A percentile compares a stretch with the other conserved stretches of the same genome.
Evolutionary conservation across 2,888 invertebrate species (phyloP).

Genomic region (Phlogophora meticulosa): DNA sequence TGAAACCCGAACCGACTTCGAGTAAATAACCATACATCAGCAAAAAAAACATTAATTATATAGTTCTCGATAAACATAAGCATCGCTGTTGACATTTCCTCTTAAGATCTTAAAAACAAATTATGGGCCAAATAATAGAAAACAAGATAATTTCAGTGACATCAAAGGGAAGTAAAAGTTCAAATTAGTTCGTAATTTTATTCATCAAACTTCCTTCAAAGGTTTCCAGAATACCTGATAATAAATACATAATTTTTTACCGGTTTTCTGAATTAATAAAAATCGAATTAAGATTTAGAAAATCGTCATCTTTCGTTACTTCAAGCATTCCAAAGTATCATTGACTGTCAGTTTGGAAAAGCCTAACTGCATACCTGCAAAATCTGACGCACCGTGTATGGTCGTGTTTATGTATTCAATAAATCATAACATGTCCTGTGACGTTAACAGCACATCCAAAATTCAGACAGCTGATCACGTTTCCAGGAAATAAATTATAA

Average conservation of each 20-base stretch:
- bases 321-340: too few relatives aligned
- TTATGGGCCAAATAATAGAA: conserved; percentile 61
- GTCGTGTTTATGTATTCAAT: not conserved
- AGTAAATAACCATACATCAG: not conserved
- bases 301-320: not conserved
- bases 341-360: not conserved
- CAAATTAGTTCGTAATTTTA: conserved; percentile 78
- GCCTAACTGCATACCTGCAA: too few relatives aligned
- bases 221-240: conserved; percentile 65
- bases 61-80: conserved; percentile 1
- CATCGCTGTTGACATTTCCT: not conserved
- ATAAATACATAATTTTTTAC: conserved; percentile 47
- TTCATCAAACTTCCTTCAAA: conserved; percentile 73
- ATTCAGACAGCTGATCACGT: not conserved
- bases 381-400: too few relatives aligned
- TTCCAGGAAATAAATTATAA: conserved; percentile 2
- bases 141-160: conserved; percentile 66
- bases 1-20: too few relatives aligned
- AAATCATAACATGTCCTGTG: not conserved
- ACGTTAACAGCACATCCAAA: not conserved
- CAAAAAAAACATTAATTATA: not conserved
- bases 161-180: conserved; percentile 73
- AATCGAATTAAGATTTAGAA: conserved; percentile 9
- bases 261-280: conserved; percentile 27
- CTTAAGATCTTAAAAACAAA: conserved; percentile 31